Base-by-base conservation (phyloP, 2,888 invertebrate species). In the Amblyteles armatorius region DNA sequence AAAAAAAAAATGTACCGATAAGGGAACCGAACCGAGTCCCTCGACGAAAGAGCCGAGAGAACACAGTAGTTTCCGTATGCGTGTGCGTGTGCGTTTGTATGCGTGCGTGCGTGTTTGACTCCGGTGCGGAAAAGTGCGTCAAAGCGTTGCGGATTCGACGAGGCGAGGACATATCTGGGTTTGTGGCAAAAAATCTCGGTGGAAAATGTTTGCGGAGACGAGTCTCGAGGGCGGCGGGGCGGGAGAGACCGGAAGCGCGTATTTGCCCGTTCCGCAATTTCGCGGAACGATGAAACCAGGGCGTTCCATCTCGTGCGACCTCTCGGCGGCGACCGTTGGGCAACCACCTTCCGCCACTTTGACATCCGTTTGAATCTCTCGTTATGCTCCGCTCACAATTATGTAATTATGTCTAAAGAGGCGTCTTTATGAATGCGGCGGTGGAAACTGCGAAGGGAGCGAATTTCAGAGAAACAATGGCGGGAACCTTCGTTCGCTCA, bases 151-250 rank as follows among this genome's bases (percentile, higher is more conserved):
- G 13, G 57, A 11, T 22, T 22, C 57, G 13, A 57, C 11, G 57
- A 26, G 26, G 26, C 57, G 57, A 11, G 7, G 44, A 44, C 44
- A 44, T 44, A 44, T 44, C 44, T 44, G 11, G 44, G 44, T 44
- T 13, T 44, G 44, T 44, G 44, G 44, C 3, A 13, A 26, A 26
- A 57, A 22, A 57, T 57, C 26, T 57, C 11, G 26, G 57, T 57
- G 7, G 57, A 57, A 57, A 57, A 57, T 57, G 26, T 57, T 57
- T 57, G 57, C 57, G 22, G 57, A 57, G 57, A 57, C 26, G 26
- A 22, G 22, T 55, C 57, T 57, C 5, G 57, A 57, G 57, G 26
- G 57, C 9, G 11, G 57, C 3, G 36, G 2, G 44, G 0, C n/a
- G 13, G 2, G 13, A 44, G 13, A 44, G 44, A 13, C 44, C 22